A percentile compares a stretch with the other conserved stretches of the same genome.
Conservation (phyloP, 2,797 vertebrate species). For the Enteromius afrohamiltoni region DNA sequence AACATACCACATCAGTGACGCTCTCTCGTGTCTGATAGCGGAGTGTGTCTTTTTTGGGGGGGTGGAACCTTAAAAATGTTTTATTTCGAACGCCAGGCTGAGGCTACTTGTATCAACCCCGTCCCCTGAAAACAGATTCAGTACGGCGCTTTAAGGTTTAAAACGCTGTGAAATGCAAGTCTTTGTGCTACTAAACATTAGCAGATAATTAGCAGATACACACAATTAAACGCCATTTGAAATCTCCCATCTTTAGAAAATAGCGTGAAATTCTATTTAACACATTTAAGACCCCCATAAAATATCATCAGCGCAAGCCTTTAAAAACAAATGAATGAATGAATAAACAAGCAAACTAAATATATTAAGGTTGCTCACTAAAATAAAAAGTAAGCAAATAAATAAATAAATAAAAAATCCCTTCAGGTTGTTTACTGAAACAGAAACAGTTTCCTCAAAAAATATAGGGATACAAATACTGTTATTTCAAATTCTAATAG, state of each 20-base stretch:
- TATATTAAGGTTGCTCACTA: too few relatives aligned
- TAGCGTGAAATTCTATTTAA: background rate
- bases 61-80: background rate
- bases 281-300: background rate
- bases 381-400: too few relatives aligned
- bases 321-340: background rate
- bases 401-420: background rate
- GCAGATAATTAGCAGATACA: background rate
- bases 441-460: too few relatives aligned
- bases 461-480: too few relatives aligned
- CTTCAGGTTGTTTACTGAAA: too few relatives aligned
- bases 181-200: background rate
- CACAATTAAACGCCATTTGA: background rate
- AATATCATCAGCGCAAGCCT: background rate
- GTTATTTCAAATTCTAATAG: too few relatives aligned
- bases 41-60: background rate
- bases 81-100: background rate
- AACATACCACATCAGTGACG: constrained; percentile 24
- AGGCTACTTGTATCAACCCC: background rate
- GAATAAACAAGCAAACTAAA: too few relatives aligned
- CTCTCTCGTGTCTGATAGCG: background rate
- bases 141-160: background rate
- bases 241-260: background rate
- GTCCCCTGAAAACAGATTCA: background rate
- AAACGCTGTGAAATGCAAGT: background rate